A percentile compares a stretch with the other conserved stretches of the same genome.
These are phyloP conservation scores for Euleptes europaea DNA, from an alignment of 2,113 vertebrate genomes.

Conservation along the genomic window DNA sequence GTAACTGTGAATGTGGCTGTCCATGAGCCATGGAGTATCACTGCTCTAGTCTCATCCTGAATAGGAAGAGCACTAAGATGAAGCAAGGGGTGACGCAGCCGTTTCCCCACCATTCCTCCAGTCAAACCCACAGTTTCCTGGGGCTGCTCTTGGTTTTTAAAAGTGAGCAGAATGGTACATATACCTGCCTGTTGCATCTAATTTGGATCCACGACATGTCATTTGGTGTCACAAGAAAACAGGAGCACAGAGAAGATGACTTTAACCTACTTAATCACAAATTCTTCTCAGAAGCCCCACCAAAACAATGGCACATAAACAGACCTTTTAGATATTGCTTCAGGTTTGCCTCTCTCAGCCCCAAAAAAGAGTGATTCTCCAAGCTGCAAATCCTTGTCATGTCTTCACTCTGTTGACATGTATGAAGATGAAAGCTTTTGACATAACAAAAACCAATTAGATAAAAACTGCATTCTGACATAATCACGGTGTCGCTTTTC, in stretches of 20 bases:
- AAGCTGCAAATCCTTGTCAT: not conserved
- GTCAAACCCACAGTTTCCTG: no score
- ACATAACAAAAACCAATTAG: not conserved
- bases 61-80: not conserved
- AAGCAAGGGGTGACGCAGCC: no score
- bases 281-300: not conserved
- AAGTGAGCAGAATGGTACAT: no score
- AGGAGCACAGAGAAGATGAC: no score
- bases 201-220: no score
- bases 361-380: not conserved
- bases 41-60: not conserved
- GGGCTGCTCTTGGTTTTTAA: no score
- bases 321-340: not conserved
- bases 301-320: not conserved
- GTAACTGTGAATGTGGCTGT: no score
- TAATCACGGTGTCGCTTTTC: not conserved
- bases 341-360: not conserved
- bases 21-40: no score
- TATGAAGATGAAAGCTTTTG: not conserved
- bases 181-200: no score
- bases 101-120: no score
- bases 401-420: not conserved
- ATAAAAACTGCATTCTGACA: not conserved
- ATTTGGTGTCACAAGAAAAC: no score
- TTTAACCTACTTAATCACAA: not conserved